Evolutionary conservation across 2,113 vertebrate species (phyloP).

Genomic region (Prochilodus magdalenae): DNA sequence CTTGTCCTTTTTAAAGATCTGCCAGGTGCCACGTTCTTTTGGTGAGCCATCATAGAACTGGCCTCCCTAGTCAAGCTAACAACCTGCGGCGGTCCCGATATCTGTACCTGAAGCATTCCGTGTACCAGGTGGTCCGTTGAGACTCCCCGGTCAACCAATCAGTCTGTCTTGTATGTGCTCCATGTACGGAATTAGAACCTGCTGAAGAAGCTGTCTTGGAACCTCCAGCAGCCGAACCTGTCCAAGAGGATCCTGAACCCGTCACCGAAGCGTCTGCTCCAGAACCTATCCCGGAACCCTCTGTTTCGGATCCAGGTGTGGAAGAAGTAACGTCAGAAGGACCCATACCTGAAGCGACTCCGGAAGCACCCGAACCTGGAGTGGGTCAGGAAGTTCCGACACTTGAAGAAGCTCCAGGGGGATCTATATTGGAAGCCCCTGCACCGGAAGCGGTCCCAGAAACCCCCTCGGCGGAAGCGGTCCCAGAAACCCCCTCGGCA

Average conservation of each 20-base stretch:
- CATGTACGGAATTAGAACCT: constrained; percentile 26
- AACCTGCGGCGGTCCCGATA: background rate
- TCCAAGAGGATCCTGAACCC: background rate
- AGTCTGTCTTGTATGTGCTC: constrained; percentile 14
- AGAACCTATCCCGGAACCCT: background rate
- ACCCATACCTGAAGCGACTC: background rate
- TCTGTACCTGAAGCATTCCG: background rate
- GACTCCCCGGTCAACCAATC: background rate
- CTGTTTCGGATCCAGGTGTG: background rate
- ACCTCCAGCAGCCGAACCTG: background rate
- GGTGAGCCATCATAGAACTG: no score
- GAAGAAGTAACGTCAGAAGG: background rate
- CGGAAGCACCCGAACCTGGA: background rate
- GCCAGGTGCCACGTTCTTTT: no score
- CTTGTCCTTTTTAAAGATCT: no score
- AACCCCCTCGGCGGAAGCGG: background rate
- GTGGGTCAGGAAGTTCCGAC: background rate
- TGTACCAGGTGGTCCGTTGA: background rate
- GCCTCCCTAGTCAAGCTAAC: no score
- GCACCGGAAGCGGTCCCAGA: background rate
- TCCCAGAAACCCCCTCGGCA: background rate
- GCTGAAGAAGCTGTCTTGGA: background rate
- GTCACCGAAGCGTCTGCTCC: background rate
- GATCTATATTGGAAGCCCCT: background rate
- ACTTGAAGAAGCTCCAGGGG: background rate